These are phyloP conservation scores for Lonchura striata DNA, from an alignment of 2,113 vertebrate species.

Conservation along the genomic window DNA sequence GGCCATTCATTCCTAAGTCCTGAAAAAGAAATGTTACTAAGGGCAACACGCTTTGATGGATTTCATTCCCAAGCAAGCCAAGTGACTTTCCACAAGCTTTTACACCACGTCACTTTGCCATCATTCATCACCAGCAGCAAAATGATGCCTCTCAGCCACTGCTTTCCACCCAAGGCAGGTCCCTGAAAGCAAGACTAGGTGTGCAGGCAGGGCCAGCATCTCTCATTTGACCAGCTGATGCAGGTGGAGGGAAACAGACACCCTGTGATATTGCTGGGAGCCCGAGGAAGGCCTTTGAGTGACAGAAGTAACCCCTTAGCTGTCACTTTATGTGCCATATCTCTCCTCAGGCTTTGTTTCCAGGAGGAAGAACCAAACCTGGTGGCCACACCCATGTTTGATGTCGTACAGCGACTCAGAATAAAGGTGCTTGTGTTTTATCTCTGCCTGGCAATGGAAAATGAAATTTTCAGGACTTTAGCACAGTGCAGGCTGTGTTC, in stretches of 20 bases:
- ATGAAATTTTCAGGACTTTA: neutral
- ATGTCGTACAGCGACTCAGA: neutral
- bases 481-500: neutral
- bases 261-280: neutral
- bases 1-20: neutral
- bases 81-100: neutral
- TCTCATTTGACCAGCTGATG: neutral
- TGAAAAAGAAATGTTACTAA: neutral
- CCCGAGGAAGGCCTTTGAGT: neutral
- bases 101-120: neutral
- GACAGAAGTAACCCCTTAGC: neutral
- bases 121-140: neutral
- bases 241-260: neutral
- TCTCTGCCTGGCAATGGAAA: neutral
- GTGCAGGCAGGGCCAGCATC: neutral
- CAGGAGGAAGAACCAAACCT: neutral
- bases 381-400: neutral
- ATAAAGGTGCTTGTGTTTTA: neutral
- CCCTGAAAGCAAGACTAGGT: neutral
- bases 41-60: neutral
- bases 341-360: neutral
- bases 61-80: neutral
- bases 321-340: neutral
- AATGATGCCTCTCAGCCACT: neutral
- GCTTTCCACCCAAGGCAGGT: neutral